Percentiles rank a stretch among this genome's conserved stretches.
phyloP scores from a whole-genome alignment of 2,797 vertebrate genomes.

The Hemibagrus guttatus region DNA sequence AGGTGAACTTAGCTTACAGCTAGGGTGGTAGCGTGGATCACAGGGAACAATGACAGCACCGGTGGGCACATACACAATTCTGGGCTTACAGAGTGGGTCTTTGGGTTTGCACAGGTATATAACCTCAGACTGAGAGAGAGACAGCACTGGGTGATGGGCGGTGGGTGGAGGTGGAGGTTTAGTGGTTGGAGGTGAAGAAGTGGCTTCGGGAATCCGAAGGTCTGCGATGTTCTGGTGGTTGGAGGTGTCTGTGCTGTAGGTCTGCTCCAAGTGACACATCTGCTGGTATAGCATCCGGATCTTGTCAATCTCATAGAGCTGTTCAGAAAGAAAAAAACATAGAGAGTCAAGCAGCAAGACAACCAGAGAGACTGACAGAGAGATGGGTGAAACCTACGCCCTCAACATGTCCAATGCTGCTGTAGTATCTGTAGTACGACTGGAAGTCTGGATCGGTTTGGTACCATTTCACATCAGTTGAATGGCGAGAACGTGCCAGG shows the following conservation, averaged over 20 bases:
- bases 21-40: slow-evolving; percentile 71
- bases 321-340: neutral
- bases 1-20: slow-evolving; percentile 62
- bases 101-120: slow-evolving; percentile 72
- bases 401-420: slow-evolving; percentile 77
- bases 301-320: slow-evolving; percentile 76
- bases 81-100: slow-evolving; percentile 73
- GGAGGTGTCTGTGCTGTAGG: slow-evolving; percentile 70
- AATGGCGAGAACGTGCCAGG: slow-evolving; percentile 68
- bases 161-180: slow-evolving; percentile 48
- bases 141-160: slow-evolving; percentile 54
- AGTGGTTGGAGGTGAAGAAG: slow-evolving; percentile 55
- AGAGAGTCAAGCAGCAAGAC: neutral
- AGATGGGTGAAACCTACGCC: slow-evolving; percentile 64
- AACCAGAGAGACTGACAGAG: neutral
- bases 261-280: slow-evolving; percentile 75
- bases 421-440: slow-evolving; percentile 79
- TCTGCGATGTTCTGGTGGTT: slow-evolving; percentile 71
- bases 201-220: slow-evolving; percentile 52
- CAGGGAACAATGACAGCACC: slow-evolving; percentile 72
- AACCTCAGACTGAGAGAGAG: slow-evolving; percentile 63
- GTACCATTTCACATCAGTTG: slow-evolving; percentile 72
- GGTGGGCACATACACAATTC: slow-evolving; percentile 71
- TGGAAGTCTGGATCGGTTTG: slow-evolving; percentile 72
- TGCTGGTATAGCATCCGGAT: slow-evolving; percentile 77